Evolutionary conservation across 2,888 invertebrate species (phyloP), one percentile per base, ranked within the genome.

Genomic region (Drosophila kambysellisi): DNA sequence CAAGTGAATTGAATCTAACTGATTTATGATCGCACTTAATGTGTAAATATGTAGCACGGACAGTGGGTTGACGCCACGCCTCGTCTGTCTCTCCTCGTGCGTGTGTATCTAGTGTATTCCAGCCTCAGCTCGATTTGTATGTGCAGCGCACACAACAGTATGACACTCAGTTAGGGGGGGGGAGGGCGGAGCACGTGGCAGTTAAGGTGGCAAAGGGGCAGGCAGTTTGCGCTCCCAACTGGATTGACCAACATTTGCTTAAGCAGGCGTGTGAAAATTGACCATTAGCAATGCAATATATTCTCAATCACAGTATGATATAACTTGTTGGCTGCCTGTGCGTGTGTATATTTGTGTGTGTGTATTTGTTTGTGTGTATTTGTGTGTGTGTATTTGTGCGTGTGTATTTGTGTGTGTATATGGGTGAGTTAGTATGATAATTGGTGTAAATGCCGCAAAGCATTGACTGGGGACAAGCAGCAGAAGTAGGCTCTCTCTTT

Each of bases 231-330:
- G 35, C 57, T 50, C 58, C 57, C 62, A 32, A 48, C 62, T 69
- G 62, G 54, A 53, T 64, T 74, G 70, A 61, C 65, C 83, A 77
- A 78, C 82, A 83, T 88, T 82, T 90, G 90, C 87, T 70, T 77
- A 91, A 90, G 89, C 91, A 79, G 91, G 79, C 91, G 87, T 90
- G 87, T 90, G 87, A 90, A 86, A 90, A 86, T 90, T 90, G 83
- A 79, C 91, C 87, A 91, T 88, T 91, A 91, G 89, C 80, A 70
- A 68, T 78, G 90, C 89, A 73, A 90, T 88, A 88, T 89, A 89
- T 89, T 79, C 86, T 88, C 69, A 76, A 88, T 74, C 85, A 76
- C 68, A 70, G 82, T 89, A 67, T 88, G 86, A 82, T 80, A 80
- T 91, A 79, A 74, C 79, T 68, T 74, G 52, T 66, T 82, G 66